A percentile compares a stretch with the other conserved stretches of the same genome.
Conservation (phyloP, 1,140 invertebrate species). For the Drosophila nigrodunni region DNA sequence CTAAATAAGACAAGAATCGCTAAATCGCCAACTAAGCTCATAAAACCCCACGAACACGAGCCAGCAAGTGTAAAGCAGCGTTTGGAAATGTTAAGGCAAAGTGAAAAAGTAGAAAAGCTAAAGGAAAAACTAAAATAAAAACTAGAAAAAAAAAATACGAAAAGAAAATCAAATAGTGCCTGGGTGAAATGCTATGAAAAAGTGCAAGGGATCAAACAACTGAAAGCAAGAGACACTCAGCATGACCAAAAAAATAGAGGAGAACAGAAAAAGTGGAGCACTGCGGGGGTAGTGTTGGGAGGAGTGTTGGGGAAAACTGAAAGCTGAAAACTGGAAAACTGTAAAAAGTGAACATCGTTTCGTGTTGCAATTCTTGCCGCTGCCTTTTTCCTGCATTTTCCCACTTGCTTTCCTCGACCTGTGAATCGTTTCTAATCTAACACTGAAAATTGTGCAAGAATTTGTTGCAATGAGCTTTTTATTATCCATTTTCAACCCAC, state of each 20-base stretch:
- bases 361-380: constrained; percentile 44
- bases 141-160: constrained; percentile 17
- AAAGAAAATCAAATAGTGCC: constrained; percentile 30
- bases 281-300: neutral
- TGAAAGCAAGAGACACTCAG: constrained; percentile 59
- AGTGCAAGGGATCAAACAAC: constrained; percentile 77
- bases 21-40: constrained; percentile 82
- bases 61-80: constrained; percentile 69
- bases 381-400: neutral
- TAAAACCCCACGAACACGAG: constrained; percentile 75
- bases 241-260: constrained; percentile 55
- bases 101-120: constrained; percentile 44
- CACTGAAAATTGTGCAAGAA: constrained; percentile 80
- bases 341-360: constrained; percentile 54
- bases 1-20: constrained; percentile 81
- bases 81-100: constrained; percentile 62
- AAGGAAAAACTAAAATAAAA: constrained; percentile 19
- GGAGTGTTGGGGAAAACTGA: too few species aligned
- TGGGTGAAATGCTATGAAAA: constrained; percentile 71
- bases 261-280: constrained; percentile 17
- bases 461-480: constrained; percentile 83
- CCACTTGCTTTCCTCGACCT: constrained; percentile 7
- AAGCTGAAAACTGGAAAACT: neutral
- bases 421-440: constrained; percentile 72
- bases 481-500: constrained; percentile 77